These are phyloP conservation scores for Formica selysi DNA, from an alignment of 1,140 invertebrate species.

Conservation along the genomic window DNA sequence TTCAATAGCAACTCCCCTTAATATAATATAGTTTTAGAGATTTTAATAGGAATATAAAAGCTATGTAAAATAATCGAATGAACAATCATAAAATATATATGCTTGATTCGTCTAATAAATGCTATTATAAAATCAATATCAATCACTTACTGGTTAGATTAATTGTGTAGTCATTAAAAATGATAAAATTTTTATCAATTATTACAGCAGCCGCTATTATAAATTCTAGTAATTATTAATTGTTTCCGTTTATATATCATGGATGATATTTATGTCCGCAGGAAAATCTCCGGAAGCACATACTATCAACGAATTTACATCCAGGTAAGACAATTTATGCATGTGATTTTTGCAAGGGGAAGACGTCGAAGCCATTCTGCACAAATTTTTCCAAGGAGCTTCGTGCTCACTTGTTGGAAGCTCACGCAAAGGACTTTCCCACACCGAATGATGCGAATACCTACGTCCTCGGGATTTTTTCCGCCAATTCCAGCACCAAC, in stretches of 20 bases:
- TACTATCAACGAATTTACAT: constrained; percentile 92
- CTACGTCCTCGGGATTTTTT: constrained; percentile 86
- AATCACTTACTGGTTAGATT: constrained; percentile 6
- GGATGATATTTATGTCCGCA: constrained; percentile 80
- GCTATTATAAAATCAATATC: constrained; percentile 8
- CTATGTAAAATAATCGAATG: constrained; percentile 19
- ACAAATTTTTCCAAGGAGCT: constrained; percentile 90
- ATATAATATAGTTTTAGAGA: not conserved
- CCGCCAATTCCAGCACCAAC: constrained; percentile 64
- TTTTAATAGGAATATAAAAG: not conserved
- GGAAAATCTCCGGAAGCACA: constrained; percentile 95
- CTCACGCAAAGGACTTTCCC: constrained; percentile 87
- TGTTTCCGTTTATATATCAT: not conserved
- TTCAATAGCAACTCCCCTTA: constrained; percentile 25
- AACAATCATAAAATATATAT: constrained; percentile 27
- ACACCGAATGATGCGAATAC: constrained; percentile 82
- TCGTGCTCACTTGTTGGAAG: constrained; percentile 88
- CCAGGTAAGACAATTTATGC: constrained; percentile 92
- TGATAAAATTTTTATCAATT: not conserved
- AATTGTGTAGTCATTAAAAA: not conserved
- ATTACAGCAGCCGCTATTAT: not conserved
- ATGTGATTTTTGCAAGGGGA: constrained; percentile 88
- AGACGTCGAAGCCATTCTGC: constrained; percentile 82
- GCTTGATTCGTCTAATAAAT: constrained; percentile 28
- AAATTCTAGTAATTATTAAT: not conserved